phyloP scores from a whole-genome alignment of 2,797 vertebrate genomes.

The Epinephelus awoara region DNA sequence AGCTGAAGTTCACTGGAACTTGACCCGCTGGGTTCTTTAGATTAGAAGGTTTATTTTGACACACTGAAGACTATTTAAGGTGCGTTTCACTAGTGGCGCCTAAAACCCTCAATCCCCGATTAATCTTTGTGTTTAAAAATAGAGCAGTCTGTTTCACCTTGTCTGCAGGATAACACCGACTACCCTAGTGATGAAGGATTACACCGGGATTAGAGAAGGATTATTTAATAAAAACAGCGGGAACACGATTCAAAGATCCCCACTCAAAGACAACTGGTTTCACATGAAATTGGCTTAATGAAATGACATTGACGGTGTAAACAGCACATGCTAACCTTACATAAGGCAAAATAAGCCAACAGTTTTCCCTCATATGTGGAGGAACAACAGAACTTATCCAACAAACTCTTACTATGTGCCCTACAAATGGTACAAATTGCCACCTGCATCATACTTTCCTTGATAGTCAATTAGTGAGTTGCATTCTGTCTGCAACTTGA shows the following conservation, averaged over 20 bases:
- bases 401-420: constrained; percentile 1
- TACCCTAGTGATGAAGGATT: constrained; percentile 71
- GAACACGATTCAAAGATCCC: constrained; percentile 54
- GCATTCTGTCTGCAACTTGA: constrained; percentile 29
- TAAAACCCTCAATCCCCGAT: constrained; percentile 83
- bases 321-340: constrained; percentile 36
- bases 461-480: background rate
- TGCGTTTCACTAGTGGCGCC: constrained; percentile 61
- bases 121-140: constrained; percentile 84
- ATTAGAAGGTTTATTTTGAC: constrained; percentile 59
- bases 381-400: constrained; percentile 18
- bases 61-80: constrained; percentile 67
- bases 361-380: background rate
- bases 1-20: constrained; percentile 15
- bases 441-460: background rate
- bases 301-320: constrained; percentile 46
- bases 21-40: constrained; percentile 13
- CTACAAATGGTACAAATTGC: constrained; percentile 14
- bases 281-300: constrained; percentile 42
- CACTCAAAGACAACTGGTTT: constrained; percentile 33
- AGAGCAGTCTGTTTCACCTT: constrained; percentile 74
- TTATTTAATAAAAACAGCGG: constrained; percentile 75
- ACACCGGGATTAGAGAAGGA: constrained; percentile 66
- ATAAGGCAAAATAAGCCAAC: constrained; percentile 64
- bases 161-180: constrained; percentile 68